Base-by-base conservation (phyloP, 2,113 vertebrate species). In the Chaetodon auriga region DNA sequence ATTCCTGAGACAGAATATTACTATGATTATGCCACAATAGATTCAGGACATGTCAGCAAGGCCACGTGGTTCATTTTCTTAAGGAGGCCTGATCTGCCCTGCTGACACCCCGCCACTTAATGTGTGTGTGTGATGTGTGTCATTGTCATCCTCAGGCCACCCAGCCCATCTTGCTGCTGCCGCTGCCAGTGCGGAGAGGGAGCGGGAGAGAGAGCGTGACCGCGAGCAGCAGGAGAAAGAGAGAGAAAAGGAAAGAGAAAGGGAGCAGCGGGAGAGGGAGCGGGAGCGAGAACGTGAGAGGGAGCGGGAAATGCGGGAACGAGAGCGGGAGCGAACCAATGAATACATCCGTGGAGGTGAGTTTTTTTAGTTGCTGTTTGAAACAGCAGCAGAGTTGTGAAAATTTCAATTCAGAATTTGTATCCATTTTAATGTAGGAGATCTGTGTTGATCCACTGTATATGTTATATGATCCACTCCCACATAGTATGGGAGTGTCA, bases 101-200 rank as follows among this genome's bases (percentile, higher is more conserved):
- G 18, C 66, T 30, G 49, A 30, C 58, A 77, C 13, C 23, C 25
- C 0, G 5, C 60, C 60, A 61, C 48, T 30, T 57, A 4, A 13
- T 16, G 23, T 89, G 15, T 68, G 45, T 62, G 23, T 90, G 55
- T 84, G 25, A 38, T 86, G 41, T 70, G n/a, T 89, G 62, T 92
- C 35, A 15, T 62, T 68, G n/a, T 82, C 71, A 51, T 73, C 89
- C 76, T 8, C 86, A 99, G 97, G 97, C 80, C 97, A 98, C 55
- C 96, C 95, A 65, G 94, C 96, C 51, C 97, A 99, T 80, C 93
- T 97, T 54, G 95, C 95, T 68, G 95, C 95, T 55, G 95, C 92
- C 10, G 96, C 96, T 5, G 96, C 95, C 19, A 96, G 93, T 78
- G 89, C 23, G 18, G 98, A 94, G 80, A 94, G 96, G 30, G 98